phyloP scores from a whole-genome alignment of 2,797 vertebrate genomes.

The Carduelis carduelis region DNA sequence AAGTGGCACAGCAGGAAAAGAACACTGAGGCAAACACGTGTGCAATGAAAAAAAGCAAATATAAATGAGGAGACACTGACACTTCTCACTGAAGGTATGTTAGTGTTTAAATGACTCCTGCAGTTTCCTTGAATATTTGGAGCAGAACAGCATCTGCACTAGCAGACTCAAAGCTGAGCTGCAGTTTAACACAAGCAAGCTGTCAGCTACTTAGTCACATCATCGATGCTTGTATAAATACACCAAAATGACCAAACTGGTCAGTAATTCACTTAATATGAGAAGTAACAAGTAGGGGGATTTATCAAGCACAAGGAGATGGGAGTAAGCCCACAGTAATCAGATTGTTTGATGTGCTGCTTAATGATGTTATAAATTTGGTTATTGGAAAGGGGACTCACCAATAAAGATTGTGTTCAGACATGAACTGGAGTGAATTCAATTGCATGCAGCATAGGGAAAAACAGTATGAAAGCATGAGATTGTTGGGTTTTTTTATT shows the following conservation, averaged over 20 bases:
- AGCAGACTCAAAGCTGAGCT: background rate
- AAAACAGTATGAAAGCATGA: background rate
- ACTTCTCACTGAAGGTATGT: background rate
- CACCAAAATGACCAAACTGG: background rate
- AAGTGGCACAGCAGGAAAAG: background rate
- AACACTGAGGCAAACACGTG: rapidly evolving
- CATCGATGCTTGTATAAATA: background rate
- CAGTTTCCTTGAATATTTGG: background rate
- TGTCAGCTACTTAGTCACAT: background rate
- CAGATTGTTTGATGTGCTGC: background rate
- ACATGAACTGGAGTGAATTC: background rate
- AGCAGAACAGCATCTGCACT: background rate
- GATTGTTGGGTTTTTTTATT: background rate
- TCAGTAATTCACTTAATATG: background rate
- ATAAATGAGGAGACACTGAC: background rate
- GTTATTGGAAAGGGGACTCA: background rate
- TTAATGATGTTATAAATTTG: background rate
- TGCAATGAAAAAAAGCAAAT: background rate
- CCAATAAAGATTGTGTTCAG: background rate
- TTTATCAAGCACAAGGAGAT: background rate
- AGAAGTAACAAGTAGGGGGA: background rate
- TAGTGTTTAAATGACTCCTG: background rate
- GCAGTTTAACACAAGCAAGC: background rate
- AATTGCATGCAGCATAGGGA: background rate
- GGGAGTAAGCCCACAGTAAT: background rate